These are phyloP conservation scores for Venustaconcha ellipsiformis DNA, from an alignment of 1,140 invertebrate species.

Conservation along the genomic window DNA sequence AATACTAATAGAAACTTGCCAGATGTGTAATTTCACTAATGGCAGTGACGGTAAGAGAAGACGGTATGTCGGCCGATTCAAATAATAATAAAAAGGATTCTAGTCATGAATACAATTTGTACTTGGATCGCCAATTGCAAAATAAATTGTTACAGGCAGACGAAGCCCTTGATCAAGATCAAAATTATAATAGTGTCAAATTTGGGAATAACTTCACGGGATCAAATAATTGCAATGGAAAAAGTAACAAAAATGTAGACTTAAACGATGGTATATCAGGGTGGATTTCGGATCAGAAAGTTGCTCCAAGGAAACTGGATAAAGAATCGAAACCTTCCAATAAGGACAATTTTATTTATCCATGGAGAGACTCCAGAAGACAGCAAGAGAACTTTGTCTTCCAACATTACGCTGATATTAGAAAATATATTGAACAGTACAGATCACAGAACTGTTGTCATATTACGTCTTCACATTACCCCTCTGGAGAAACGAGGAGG, in stretches of 20 bases:
- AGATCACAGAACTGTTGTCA: slow-evolving; percentile 49
- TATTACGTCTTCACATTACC: slow-evolving; percentile 6
- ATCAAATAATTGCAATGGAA: too few species aligned
- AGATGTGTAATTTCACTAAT: slow-evolving; percentile 17
- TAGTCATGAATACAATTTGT: slow-evolving; percentile 49
- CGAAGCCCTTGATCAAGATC: slow-evolving; percentile 31
- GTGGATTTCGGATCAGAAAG: slow-evolving; percentile 45
- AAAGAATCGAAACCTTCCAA: slow-evolving; percentile 19
- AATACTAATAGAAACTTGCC: neutral
- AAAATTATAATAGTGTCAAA: slow-evolving; percentile 19
- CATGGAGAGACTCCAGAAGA: slow-evolving; percentile 41
- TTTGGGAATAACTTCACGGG: too few species aligned
- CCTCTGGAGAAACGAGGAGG: slow-evolving; percentile 26
- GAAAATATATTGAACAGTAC: slow-evolving; percentile 61
- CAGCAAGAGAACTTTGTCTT: slow-evolving; percentile 49
- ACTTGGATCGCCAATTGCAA: slow-evolving; percentile 52
- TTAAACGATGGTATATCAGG: slow-evolving; percentile 42
- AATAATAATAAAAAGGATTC: slow-evolving; percentile 35
- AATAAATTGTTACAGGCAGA: slow-evolving; percentile 51
- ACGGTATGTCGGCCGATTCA: slow-evolving; percentile 41
- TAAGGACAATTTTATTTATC: slow-evolving; percentile 27
- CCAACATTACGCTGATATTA: slow-evolving; percentile 51
- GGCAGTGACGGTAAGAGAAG: slow-evolving; percentile 28
- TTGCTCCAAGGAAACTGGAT: slow-evolving; percentile 34
- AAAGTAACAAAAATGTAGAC: slow-evolving; percentile 3